A percentile compares a stretch with the other conserved stretches of the same genome.
phyloP scores from a whole-genome alignment of 2,888 invertebrate species.

The Dioctria linearis region DNA sequence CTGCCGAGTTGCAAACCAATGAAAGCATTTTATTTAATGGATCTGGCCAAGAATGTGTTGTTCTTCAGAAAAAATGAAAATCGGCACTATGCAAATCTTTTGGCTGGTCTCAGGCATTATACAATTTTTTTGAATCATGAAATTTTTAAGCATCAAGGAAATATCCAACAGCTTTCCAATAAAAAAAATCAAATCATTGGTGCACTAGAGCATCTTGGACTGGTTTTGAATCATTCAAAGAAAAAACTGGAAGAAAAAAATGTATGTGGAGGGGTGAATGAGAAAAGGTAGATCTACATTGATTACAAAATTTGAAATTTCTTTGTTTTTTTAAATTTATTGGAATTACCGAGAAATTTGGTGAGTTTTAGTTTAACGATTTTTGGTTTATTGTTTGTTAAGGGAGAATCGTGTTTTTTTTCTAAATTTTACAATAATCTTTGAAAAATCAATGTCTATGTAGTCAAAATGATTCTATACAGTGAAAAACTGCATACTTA shows the following conservation, averaged over 20 bases:
- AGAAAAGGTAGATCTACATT: not conserved
- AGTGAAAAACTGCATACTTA: too few relatives aligned
- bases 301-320: not conserved
- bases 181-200: not conserved
- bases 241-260: not conserved
- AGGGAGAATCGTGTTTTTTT: too few relatives aligned
- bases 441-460: too few relatives aligned
- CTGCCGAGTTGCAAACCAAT: constrained; percentile 72
- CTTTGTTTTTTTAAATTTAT: too few relatives aligned
- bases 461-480: too few relatives aligned
- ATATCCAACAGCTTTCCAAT: constrained; percentile 22
- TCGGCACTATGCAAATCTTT: constrained; percentile 29
- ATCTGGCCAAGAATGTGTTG: constrained; percentile 43
- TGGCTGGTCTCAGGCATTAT: constrained; percentile 55
- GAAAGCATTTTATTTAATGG: constrained; percentile 61
- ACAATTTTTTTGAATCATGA: constrained; percentile 51
- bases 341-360: too few relatives aligned
- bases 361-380: too few relatives aligned
- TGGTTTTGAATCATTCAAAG: not conserved
- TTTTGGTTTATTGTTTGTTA: too few relatives aligned
- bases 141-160: constrained; percentile 29
- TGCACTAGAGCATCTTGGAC: not conserved
- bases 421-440: too few relatives aligned
- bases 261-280: constrained; percentile 10
- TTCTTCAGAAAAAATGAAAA: constrained; percentile 54